Conservation (phyloP, 64 coral and sea anemone species). For the Dendronephthya gigantea region DNA sequence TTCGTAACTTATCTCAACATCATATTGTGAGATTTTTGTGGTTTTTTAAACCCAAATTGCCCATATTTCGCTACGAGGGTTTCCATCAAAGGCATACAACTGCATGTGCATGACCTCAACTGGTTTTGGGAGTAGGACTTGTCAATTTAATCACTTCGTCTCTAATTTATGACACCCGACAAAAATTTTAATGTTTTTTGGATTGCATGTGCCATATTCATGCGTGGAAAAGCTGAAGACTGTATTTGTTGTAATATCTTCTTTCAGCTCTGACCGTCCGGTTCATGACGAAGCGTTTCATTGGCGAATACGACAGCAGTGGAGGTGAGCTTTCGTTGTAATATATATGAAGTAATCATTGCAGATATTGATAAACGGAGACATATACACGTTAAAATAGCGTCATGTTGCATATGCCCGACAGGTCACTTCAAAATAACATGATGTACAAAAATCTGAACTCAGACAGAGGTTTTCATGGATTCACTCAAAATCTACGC, state of each 20-base stretch:
- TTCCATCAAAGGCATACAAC: no score
- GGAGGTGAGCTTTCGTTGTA: not conserved
- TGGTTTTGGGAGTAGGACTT: not conserved
- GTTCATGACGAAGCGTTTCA: constrained; percentile 33
- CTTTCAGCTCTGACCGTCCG: constrained; percentile 36
- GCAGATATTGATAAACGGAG: not conserved
- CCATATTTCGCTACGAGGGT: not conserved
- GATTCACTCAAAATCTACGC: no score
- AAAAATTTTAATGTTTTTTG: not conserved
- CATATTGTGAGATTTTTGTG: not conserved
- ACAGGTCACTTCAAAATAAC: no score
- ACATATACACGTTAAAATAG: no score
- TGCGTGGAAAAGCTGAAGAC: not conserved
- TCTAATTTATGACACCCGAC: not conserved
- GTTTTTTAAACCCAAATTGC: not conserved
- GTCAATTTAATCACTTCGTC: not conserved
- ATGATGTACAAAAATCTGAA: no score
- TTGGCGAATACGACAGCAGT: constrained; percentile 28
- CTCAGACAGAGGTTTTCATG: no score
- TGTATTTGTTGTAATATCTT: not conserved
- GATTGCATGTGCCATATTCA: not conserved
- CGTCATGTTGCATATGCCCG: no score
- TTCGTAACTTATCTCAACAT: not conserved
- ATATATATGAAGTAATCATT: not conserved
- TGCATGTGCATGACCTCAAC: not conserved